Evolutionary conservation across 92 coral and sea anemone genomes (phyloP).

Genomic region (Ricordea florida): DNA sequence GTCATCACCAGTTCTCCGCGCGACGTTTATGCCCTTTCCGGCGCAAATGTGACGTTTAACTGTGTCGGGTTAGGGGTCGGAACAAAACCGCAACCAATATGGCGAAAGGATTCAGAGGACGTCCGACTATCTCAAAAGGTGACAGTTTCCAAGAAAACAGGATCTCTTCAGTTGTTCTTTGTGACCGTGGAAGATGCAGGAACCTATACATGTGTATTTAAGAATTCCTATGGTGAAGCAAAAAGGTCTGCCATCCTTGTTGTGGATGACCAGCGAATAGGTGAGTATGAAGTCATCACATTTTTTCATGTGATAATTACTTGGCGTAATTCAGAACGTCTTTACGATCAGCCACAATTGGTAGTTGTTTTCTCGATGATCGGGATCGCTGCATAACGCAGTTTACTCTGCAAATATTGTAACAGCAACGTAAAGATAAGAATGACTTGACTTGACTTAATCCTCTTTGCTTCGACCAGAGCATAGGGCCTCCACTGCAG

Average conservation of each 20-base stretch:
- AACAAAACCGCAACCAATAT: conserved; percentile 42
- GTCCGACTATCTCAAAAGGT: neutral
- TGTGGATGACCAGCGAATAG: conserved; percentile 46
- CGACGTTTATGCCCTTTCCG: conserved; percentile 60
- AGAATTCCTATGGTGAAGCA: conserved; percentile 48
- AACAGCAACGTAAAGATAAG: no score
- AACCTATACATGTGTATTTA: conserved; percentile 67
- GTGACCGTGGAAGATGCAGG: conserved; percentile 62
- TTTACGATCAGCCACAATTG: no score
- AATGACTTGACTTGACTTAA: no score
- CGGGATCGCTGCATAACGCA: no score
- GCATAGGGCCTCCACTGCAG: no score
- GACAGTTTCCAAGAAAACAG: neutral
- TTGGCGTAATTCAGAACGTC: no score
- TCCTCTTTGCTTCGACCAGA: no score
- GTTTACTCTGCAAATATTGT: no score
- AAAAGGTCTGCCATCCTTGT: conserved; percentile 47
- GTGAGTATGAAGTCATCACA: conserved; percentile 45
- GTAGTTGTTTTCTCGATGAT: no score
- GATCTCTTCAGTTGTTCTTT: neutral
- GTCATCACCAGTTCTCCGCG: conserved; percentile 51
- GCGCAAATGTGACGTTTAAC: conserved; percentile 64
- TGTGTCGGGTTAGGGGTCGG: conserved; percentile 62
- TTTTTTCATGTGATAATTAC: no score
- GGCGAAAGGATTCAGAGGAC: conserved; percentile 54